Percentiles rank a stretch among this genome's conserved stretches.
These are phyloP conservation scores for Calyptommatus sinebrachiatus DNA, from an alignment of 2,113 vertebrate genomes.

Conservation along the genomic window DNA sequence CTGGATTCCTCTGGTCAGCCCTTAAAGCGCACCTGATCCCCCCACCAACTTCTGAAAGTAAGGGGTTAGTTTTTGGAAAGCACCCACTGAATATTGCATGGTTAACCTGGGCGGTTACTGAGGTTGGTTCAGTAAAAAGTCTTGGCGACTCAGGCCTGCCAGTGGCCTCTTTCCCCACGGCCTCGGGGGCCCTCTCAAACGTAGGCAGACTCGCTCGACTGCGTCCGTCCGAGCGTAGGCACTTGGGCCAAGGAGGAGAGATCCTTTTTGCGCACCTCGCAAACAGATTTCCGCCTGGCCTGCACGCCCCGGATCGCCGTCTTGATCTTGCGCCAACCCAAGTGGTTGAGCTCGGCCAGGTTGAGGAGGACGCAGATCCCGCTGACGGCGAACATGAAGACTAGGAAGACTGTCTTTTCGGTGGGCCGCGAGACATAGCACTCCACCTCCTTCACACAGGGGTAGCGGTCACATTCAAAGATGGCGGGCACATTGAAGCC, in stretches of 20 bases:
- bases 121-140: background rate
- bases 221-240: slow-evolving; percentile 80
- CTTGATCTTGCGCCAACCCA: slow-evolving; percentile 87
- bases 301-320: slow-evolving; percentile 80
- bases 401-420: slow-evolving; percentile 86
- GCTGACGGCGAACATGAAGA: slow-evolving; percentile 92
- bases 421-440: slow-evolving; percentile 89
- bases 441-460: slow-evolving; percentile 87
- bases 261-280: slow-evolving; percentile 80
- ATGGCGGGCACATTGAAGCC: slow-evolving; percentile 84
- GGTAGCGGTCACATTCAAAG: slow-evolving; percentile 86
- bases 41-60: background rate
- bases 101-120: slow-evolving; percentile 1
- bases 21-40: background rate
- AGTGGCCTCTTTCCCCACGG: background rate
- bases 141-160: background rate
- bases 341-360: slow-evolving; percentile 88
- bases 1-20: slow-evolving; percentile 4
- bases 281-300: slow-evolving; percentile 81
- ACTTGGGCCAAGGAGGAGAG: slow-evolving; percentile 71
- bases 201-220: slow-evolving; percentile 85
- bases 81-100: slow-evolving; percentile 9
- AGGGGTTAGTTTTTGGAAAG: background rate
- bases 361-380: slow-evolving; percentile 89
- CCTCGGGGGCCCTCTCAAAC: slow-evolving; percentile 47